Evolutionary conservation across 2,113 vertebrate genomes (phyloP).

Genomic region (Ameiurus melas): DNA sequence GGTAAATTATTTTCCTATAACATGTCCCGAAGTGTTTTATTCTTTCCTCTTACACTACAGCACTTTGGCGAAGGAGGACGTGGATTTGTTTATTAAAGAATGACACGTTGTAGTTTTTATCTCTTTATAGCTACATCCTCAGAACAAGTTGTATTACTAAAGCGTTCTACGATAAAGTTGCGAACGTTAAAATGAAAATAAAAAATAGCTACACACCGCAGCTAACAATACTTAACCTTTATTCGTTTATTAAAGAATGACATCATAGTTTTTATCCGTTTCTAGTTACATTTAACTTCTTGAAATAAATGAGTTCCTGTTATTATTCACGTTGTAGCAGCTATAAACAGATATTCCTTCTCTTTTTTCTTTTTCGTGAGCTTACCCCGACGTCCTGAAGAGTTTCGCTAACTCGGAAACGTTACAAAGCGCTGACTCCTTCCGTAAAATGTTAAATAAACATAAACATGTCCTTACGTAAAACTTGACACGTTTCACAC

Average conservation of each 20-base stretch:
- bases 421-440: not conserved
- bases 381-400: too few relatives aligned
- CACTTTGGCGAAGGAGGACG: not conserved
- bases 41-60: not conserved
- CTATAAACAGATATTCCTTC: too few relatives aligned
- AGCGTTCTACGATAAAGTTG: not conserved
- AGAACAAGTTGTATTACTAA: not conserved
- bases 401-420: not conserved
- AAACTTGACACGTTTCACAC: not conserved
- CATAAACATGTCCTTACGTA: not conserved
- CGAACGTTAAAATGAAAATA: not conserved
- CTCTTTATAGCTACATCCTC: not conserved
- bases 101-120: not conserved
- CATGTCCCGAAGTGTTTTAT: not conserved
- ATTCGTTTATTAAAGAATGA: too few relatives aligned
- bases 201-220: not conserved
- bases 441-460: not conserved
- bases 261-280: too few relatives aligned
- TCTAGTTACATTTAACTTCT: too few relatives aligned
- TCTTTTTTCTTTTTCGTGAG: too few relatives aligned
- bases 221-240: too few relatives aligned
- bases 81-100: not conserved
- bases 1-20: not conserved
- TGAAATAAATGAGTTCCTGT: too few relatives aligned
- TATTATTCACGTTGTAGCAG: too few relatives aligned